Evolutionary conservation across 1,140 invertebrate species (phyloP).

Genomic region (Neotoxoptera formosana): DNA sequence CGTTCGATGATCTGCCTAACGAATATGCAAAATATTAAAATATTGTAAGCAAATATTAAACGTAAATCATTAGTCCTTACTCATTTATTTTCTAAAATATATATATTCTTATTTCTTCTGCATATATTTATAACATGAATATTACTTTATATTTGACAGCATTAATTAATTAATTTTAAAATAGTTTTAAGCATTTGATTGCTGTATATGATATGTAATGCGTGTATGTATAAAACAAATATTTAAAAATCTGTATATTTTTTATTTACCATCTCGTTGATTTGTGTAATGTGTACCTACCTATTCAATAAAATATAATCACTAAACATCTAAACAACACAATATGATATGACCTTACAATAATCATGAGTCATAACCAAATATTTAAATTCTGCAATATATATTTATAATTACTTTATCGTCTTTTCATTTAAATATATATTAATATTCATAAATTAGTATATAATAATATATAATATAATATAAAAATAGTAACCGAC

Average conservation of each 20-base stretch:
- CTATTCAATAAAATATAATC: background rate
- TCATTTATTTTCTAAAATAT: background rate
- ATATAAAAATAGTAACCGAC: background rate
- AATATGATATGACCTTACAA: background rate
- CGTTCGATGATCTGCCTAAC: background rate
- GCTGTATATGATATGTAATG: background rate
- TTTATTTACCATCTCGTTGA: background rate
- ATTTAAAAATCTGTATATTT: background rate
- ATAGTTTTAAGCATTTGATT: background rate
- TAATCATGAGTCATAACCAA: background rate
- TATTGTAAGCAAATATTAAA: background rate
- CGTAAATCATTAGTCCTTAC: background rate
- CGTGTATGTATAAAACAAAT: background rate
- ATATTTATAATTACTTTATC: background rate
- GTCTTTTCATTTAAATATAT: background rate
- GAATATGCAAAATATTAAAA: conserved; percentile 6
- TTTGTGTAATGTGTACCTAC: too few relatives aligned
- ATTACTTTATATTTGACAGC: background rate
- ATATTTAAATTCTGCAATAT: background rate
- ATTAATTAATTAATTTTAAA: background rate
- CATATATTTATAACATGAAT: background rate
- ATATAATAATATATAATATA: background rate
- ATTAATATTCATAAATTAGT: background rate
- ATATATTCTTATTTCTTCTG: background rate
- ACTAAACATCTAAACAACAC: background rate